These are phyloP conservation scores for Eudyptes chrysolophus DNA, from an alignment of 2,113 vertebrate genomes.

Conservation along the genomic window DNA sequence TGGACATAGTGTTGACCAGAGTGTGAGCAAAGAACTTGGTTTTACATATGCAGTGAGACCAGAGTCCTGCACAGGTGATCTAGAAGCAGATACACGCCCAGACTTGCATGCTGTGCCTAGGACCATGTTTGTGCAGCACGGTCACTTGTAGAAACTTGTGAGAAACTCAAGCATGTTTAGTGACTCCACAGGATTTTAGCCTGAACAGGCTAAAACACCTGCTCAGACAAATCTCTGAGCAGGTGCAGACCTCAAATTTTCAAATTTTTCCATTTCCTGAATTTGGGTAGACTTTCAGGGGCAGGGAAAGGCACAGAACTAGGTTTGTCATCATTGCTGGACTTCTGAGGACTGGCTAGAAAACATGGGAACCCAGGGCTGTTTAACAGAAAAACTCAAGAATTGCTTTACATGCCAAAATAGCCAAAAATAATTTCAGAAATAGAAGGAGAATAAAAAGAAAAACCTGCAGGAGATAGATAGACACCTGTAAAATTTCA, in stretches of 20 bases:
- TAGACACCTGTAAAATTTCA: neutral
- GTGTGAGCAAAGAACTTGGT: neutral
- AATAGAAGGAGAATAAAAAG: neutral
- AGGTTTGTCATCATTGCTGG: neutral
- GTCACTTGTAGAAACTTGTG: neutral
- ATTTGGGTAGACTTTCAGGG: neutral
- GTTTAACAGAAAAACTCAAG: neutral
- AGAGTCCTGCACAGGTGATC: neutral
- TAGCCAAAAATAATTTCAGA: neutral
- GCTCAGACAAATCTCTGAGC: neutral
- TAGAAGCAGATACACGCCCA: neutral
- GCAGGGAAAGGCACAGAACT: neutral
- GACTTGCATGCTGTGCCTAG: neutral
- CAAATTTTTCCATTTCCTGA: neutral
- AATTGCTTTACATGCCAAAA: neutral
- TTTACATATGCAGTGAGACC: neutral
- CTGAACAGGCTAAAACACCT: neutral
- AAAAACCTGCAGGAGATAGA: neutral
- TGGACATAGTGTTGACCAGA: neutral
- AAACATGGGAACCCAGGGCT: neutral
- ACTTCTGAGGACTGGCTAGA: neutral
- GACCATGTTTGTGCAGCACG: neutral
- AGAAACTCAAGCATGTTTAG: neutral
- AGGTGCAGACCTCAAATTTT: neutral
- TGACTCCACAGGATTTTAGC: neutral